These are phyloP conservation scores for Didymodactylos carnosus DNA, from an alignment of 2,888 invertebrate genomes.

Conservation along the genomic window DNA sequence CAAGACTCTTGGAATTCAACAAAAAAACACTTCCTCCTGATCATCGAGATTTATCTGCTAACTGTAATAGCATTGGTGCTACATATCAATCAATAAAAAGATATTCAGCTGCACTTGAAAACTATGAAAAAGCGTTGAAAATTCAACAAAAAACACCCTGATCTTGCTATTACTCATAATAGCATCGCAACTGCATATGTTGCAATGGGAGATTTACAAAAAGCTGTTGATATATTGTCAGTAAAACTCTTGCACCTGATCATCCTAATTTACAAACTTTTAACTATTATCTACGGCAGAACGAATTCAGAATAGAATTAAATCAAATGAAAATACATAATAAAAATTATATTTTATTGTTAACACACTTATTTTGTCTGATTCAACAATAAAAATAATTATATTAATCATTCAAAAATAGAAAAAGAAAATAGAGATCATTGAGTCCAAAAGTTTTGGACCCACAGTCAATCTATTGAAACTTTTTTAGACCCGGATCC, in stretches of 20 bases:
- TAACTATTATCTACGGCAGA: background rate
- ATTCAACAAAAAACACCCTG: background rate
- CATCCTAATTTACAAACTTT: background rate
- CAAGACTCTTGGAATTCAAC: background rate
- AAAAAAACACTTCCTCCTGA: background rate
- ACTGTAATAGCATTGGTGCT: background rate
- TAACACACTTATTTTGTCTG: no score
- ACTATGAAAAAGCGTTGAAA: background rate
- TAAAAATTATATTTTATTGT: no score
- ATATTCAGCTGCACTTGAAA: background rate
- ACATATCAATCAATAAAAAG: background rate
- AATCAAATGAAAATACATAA: background rate
- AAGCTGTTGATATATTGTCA: background rate
- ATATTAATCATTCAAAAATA: no score
- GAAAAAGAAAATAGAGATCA: no score
- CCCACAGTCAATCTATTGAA: no score
- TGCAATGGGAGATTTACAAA: background rate
- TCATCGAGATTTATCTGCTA: background rate
- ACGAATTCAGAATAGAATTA: background rate
- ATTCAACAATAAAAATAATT: no score
- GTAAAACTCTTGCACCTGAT: background rate
- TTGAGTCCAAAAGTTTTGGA: no score
- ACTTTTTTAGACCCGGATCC: no score
- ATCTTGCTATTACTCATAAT: background rate
- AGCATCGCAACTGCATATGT: background rate